Percentiles rank a stretch among this genome's conserved stretches.
phyloP scores from a whole-genome alignment of 2,888 invertebrate species.

The Thalpophila matura region DNA sequence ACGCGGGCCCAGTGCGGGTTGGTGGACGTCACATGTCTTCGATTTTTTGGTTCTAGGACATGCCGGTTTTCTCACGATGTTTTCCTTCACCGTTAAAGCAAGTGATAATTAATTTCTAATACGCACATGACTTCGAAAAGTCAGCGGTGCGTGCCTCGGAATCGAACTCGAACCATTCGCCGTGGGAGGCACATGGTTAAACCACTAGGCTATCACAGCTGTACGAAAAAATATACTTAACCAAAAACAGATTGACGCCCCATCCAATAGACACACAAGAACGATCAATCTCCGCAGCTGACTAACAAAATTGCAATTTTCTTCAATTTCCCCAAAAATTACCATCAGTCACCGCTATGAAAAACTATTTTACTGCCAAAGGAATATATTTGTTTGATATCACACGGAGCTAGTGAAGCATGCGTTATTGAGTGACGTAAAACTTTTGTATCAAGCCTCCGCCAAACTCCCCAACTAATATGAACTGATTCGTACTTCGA shows the following conservation, averaged over 20 bases:
- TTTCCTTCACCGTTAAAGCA: too few species aligned
- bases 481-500: constrained; percentile 43
- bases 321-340: constrained; percentile 17
- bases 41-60: too few species aligned
- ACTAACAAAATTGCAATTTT: constrained; percentile 8
- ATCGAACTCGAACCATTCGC: too few species aligned
- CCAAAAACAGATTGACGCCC: background rate
- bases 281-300: background rate
- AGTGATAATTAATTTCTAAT: too few species aligned
- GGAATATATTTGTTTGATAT: constrained; percentile 1
- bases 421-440: constrained; percentile 41
- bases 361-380: constrained; percentile 12
- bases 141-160: too few species aligned
- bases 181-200: too few species aligned
- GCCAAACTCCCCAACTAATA: constrained; percentile 34
- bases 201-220: too few species aligned
- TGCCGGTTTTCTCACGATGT: too few species aligned
- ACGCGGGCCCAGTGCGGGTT: too few species aligned
- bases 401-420: constrained; percentile 4
- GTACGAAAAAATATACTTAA: background rate
- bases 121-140: too few species aligned
- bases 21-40: too few species aligned
- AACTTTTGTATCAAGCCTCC: constrained; percentile 36
- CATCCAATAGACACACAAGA: background rate
- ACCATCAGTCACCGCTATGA: background rate